Base-by-base conservation (phyloP, 1,140 invertebrate species). In the Anthonomus grandis region DNA sequence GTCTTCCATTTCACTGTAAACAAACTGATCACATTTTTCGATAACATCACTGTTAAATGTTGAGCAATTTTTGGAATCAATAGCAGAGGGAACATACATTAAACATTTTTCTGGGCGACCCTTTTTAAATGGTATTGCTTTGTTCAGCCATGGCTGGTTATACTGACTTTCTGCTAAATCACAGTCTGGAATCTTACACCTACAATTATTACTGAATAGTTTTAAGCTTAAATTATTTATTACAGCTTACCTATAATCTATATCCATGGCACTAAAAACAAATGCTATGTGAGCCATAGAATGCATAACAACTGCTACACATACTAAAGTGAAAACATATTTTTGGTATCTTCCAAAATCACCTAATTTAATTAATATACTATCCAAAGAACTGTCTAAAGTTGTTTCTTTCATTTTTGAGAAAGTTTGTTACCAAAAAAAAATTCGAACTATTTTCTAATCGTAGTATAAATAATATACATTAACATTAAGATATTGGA, bases 131-230 rank as follows among this genome's bases (percentile, higher is more conserved):
- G 83, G 78, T 51, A 79, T 73, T 0, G 80, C 78, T 54, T 76
- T 75, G 3, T 67, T 19, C 0, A 83, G 64, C 81, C 84, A 85
- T 0, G 60, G 12, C n/a, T 76, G 76, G 5, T 75, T 42, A 56
- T 78, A 83, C 3, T 57, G 60, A 1, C 64, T 53, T 3, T 58
- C 58, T 15, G 49, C 47, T n/a, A n/a, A n/a, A 44, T 77, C 84
- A 63, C 85, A 87, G 68, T 83, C 81, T 10, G 80, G 75, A 49
- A 87, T 79, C 12, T 78, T 66, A 65, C 86, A 87, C 72, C 85
- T 87, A 57, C 52, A 9, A 54, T 36, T 19, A 38, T 9, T 23
- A 45, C 10, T n/a, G n/a, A n/a, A n/a, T n/a, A n/a, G n/a, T n/a
- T n/a, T n/a, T n/a, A n/a, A n/a, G n/a, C n/a, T n/a, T n/a, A n/a